Base-by-base conservation (phyloP, 2,113 vertebrate species). In the Machaerirhynchus nigripectus region DNA sequence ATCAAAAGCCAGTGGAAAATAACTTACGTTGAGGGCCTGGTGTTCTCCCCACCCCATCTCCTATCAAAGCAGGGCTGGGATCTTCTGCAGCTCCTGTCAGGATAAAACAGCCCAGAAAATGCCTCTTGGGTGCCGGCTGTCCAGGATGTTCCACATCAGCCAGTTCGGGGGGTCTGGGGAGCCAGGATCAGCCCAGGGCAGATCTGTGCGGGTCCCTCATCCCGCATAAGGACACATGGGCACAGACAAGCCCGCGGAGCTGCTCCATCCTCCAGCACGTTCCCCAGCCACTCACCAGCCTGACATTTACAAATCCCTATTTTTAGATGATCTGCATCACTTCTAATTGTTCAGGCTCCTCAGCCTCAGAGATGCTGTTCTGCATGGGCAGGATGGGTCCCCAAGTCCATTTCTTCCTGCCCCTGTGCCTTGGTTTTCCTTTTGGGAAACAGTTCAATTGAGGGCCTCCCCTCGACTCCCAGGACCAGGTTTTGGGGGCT, bases 261-360 rank as follows among this genome's bases (percentile, higher is more conserved):
- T 11, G 15, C 78, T 33, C 50, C 37, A 1, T 21, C 68, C 78
- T 69, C n/a, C 59, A 3, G 81, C 84, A 75, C 11, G 0, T 61
- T 50, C 33, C 39, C 61, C 76, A 15, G 7, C 19, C 49, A 0
- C 65, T 61, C 4, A 0, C 61, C 47, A 50, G 5, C 13, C 82
- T 87, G 93, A 87, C 91, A 92, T 94, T 95, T 87, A 78, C 91
- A 37, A 56, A 78, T 16, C 37, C 46, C 81, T 90, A 78, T 94
- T 95, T 90, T 95, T 87, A 95, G 93, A 65, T 33, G 5, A 30
- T 81, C 82, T 56, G 57, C 55, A 65, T 52, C 77, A 2, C 64
- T 81, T 60, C 69, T 65, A 65, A 82, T 92, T 70, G 89, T 42
- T 84, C 78, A 14, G n/a, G 50, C 33, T 81, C 47, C 60, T 68